Conservation (phyloP, 2,888 invertebrate species). For the Conchocele bisecta region DNA sequence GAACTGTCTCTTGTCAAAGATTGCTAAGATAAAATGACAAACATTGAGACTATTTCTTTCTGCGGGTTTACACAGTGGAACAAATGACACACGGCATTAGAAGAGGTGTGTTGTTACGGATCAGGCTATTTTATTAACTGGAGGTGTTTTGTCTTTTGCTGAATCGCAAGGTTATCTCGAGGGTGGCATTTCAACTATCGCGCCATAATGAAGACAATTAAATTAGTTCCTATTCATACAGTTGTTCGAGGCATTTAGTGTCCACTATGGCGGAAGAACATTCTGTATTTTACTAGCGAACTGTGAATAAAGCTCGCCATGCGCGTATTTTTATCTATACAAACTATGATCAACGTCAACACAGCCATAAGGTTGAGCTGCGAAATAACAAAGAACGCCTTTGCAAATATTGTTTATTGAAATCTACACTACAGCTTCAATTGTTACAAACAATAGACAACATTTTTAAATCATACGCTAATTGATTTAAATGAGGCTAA, state of each 20-base stretch:
- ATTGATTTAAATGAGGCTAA: slow-evolving; percentile 62
- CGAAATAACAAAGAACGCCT: no score
- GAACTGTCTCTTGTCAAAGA: slow-evolving; percentile 43
- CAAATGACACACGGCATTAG: slow-evolving; percentile 46
- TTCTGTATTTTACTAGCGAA: slow-evolving; percentile 30
- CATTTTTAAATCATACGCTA: slow-evolving; percentile 54
- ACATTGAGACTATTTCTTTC: slow-evolving; percentile 38
- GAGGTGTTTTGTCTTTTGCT: slow-evolving; percentile 9
- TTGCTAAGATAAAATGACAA: slow-evolving; percentile 23
- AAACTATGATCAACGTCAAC: no score
- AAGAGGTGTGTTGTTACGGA: slow-evolving; percentile 28
- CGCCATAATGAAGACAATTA: slow-evolving; percentile 44
- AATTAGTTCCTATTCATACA: slow-evolving; percentile 41
- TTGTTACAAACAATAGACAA: slow-evolving; percentile 49
- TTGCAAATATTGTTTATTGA: slow-evolving; percentile 28
- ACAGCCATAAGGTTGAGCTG: no score
- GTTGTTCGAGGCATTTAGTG: slow-evolving; percentile 31
- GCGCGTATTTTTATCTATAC: background rate
- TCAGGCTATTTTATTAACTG: slow-evolving; percentile 24
- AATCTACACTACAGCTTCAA: slow-evolving; percentile 36
- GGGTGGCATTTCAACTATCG: slow-evolving; percentile 38
- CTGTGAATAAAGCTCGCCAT: slow-evolving; percentile 27
- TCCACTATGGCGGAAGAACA: slow-evolving; percentile 29
- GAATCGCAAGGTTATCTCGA: slow-evolving; percentile 36
- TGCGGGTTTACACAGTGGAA: slow-evolving; percentile 37